A percentile compares a stretch with the other conserved stretches of the same genome.
These are phyloP conservation scores for Gryllus longicercus DNA, from an alignment of 2,888 invertebrate species.

Conservation along the genomic window DNA sequence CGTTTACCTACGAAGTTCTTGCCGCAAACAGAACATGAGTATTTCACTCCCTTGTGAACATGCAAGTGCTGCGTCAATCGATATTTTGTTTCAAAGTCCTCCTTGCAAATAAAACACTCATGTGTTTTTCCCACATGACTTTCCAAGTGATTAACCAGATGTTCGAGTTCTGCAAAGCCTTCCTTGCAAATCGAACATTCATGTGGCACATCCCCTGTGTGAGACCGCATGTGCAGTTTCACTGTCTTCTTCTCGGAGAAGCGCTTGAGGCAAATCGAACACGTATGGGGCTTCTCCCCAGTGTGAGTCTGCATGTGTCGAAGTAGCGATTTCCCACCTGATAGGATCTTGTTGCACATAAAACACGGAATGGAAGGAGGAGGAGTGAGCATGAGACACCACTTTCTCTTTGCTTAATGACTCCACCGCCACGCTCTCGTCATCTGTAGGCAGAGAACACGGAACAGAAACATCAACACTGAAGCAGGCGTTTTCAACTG, in stretches of 20 bases:
- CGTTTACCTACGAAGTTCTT: constrained; percentile 22
- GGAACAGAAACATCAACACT: too few relatives aligned
- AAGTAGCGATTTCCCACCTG: too few relatives aligned
- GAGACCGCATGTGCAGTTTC: neutral
- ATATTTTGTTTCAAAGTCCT: neutral
- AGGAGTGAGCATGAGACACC: too few relatives aligned
- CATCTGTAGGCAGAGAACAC: too few relatives aligned
- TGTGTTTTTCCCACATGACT: constrained; percentile 20
- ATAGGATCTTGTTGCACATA: too few relatives aligned
- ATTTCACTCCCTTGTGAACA: constrained; percentile 25
- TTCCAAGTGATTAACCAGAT: too few relatives aligned
- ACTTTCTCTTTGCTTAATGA: too few relatives aligned
- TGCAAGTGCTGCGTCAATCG: constrained; percentile 21
- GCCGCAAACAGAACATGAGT: constrained; percentile 25
- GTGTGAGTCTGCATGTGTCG: neutral
- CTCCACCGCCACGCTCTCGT: too few relatives aligned
- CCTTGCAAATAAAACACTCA: constrained; percentile 19
- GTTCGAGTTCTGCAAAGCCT: too few relatives aligned
- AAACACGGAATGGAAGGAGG: too few relatives aligned
- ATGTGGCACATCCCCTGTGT: neutral
- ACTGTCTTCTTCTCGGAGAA: neutral
- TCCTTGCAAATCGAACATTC: too few relatives aligned
- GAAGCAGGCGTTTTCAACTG: too few relatives aligned
- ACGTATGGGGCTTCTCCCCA: neutral
- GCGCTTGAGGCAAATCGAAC: neutral